Conservation (phyloP, 92 coral and sea anemone species). For the Nematostella vectensis region DNA sequence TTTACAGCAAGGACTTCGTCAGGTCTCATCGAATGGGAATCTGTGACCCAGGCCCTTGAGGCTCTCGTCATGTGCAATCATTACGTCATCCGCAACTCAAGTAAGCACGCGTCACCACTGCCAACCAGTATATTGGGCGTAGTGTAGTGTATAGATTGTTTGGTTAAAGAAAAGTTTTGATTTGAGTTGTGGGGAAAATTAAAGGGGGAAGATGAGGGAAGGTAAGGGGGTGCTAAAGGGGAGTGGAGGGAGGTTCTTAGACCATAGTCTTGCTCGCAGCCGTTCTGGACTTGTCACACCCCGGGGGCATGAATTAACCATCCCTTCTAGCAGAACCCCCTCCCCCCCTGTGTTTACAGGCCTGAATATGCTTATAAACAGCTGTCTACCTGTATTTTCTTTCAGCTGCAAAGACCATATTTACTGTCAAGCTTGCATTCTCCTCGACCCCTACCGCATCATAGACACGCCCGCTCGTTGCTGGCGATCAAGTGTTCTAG, state of each 20-base stretch:
- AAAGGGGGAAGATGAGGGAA: not conserved
- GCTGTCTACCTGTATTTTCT: too few species aligned
- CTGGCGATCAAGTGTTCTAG: conserved; percentile 1
- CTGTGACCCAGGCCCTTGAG: conserved; percentile 54
- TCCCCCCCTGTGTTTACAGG: too few species aligned
- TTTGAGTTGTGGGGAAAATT: too few species aligned
- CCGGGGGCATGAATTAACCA: too few species aligned
- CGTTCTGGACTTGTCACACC: too few species aligned
- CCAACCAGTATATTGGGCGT: not conserved
- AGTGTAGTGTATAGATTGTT: too few species aligned
- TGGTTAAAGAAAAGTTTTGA: too few species aligned
- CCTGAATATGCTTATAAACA: too few species aligned
- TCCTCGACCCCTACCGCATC: conserved; percentile 78
- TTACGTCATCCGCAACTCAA: conserved; percentile 70
- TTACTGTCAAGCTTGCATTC: conserved; percentile 90
- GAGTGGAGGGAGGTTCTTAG: too few species aligned
- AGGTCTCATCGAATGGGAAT: conserved; percentile 82
- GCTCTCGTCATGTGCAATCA: conserved; percentile 81
- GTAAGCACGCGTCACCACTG: conserved; percentile 36
- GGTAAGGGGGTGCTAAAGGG: too few species aligned
- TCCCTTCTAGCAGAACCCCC: too few species aligned
- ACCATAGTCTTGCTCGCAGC: too few species aligned
- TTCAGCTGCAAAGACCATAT: conserved; percentile 88
- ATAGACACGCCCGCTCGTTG: conserved; percentile 2
- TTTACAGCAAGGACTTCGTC: conserved; percentile 54